phyloP scores from a whole-genome alignment of 2,888 invertebrate species.

The Clitarchus hookeri region DNA sequence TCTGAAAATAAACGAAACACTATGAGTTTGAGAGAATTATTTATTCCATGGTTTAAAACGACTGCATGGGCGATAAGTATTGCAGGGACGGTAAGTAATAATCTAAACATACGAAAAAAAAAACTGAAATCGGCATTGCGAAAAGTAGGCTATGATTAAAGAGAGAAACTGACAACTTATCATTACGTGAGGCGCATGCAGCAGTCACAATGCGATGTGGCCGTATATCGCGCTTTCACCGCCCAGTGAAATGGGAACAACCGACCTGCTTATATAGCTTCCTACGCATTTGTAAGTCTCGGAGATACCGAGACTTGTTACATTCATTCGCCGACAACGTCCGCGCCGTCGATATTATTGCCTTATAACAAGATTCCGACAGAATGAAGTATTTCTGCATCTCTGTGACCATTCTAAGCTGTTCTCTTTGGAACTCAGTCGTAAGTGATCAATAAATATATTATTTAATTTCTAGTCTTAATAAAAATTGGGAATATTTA shows the following conservation, averaged over 20 bases:
- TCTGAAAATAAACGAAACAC: no score
- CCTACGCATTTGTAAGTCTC: background rate
- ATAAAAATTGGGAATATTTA: no score
- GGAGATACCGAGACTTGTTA: background rate
- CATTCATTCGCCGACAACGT: no score
- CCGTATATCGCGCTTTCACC: background rate
- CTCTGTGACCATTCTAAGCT: background rate
- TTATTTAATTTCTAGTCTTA: background rate
- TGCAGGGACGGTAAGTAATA: no score
- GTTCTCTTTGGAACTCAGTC: background rate
- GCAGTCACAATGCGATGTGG: background rate
- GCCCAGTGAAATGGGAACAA: background rate
- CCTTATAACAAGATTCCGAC: background rate
- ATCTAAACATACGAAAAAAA: no score
- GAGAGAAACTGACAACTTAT: background rate
- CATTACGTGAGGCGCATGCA: background rate
- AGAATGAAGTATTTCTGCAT: background rate
- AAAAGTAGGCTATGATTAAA: background rate
- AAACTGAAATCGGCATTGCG: background rate
- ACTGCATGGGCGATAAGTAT: no score
- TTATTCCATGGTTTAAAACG: no score
- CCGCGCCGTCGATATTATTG: background rate
- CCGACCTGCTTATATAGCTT: background rate
- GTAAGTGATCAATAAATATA: background rate
- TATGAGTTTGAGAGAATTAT: no score